Percentiles rank a stretch among this genome's conserved stretches.
phyloP scores from a whole-genome alignment of 2,888 invertebrate species.

The Pemphredon lugubris region DNA sequence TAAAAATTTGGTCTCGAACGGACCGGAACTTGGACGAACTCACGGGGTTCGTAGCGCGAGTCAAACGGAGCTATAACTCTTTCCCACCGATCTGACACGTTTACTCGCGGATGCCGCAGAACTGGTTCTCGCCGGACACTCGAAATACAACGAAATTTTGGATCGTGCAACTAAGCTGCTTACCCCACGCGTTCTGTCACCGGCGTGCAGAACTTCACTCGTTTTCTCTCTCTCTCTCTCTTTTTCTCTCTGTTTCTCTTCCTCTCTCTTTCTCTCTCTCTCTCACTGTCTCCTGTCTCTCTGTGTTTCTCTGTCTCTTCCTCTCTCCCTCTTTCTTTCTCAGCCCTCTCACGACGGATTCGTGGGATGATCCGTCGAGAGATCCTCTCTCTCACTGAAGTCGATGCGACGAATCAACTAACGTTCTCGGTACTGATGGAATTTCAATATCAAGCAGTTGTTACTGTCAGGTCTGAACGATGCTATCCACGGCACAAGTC shows the following conservation, averaged over 20 bases:
- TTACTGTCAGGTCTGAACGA: conserved; percentile 44
- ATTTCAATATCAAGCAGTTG: conserved; percentile 27
- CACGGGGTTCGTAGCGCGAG: too few species aligned
- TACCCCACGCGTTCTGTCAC: conserved; percentile 56
- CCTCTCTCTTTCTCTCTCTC: too few species aligned
- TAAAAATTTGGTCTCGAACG: conserved; percentile 32
- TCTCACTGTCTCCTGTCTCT: too few species aligned
- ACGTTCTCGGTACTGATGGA: conserved; percentile 25
- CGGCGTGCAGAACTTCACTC: conserved; percentile 47
- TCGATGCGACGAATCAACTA: conserved; percentile 19
- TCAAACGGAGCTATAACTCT: too few species aligned
- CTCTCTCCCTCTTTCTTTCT: too few species aligned
- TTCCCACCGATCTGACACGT: not conserved
- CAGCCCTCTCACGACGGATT: conserved; percentile 33
- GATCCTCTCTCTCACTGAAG: conserved; percentile 29
- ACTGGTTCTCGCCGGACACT: not conserved
- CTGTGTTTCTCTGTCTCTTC: too few species aligned
- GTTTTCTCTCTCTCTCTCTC: too few species aligned
- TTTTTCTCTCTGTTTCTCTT: too few species aligned
- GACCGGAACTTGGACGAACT: too few species aligned
- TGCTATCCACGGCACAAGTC: conserved; percentile 27
- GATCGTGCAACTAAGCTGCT: conserved; percentile 2
- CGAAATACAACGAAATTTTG: not conserved
- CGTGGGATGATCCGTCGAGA: conserved; percentile 36
- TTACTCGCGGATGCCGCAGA: not conserved